Evolutionary conservation across 2,113 vertebrate species (phyloP), one percentile per base, ranked within the genome.

Genomic region (Choloepus hoffmanni): DNA sequence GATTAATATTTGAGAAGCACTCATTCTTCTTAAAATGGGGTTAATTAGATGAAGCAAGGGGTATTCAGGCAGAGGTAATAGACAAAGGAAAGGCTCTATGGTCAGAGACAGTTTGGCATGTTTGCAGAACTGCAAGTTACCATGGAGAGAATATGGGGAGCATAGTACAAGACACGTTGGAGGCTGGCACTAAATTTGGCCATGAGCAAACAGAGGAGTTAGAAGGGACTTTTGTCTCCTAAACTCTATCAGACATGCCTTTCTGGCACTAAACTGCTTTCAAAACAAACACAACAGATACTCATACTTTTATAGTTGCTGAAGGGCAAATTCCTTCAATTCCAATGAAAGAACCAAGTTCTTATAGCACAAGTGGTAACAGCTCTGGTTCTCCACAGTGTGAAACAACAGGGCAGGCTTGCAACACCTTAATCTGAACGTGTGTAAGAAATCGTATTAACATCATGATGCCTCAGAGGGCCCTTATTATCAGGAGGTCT

Each of bases 271-370:
- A 90, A 93, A 62, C 45, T 85, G 28, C 73, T 83, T 96, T 97
- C 73, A 78, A 97, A 97, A 96, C 60, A 97, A 96, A 97, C 78
- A 92, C 60, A 92, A 94, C 85, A 89, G 87, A 88, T 58, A 93
- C 76, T 88, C 96, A 97, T 95, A 81, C 94, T 96, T 97, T 96
- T 76, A 95, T 86, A 97, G 88, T 85, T 97, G 92, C 87, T 93
- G 48, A 95, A 92, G 85, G 96, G 95, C 92, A 97, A 96, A 96
- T 97, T 95, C 96, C 82, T 97, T 95, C 94, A 93, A 96, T 97
- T 97, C 92, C 92, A 90, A 43, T 30, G 76, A 76, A 92, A 95
- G 90, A 95, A 95, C 55, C 74, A 95, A 93, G 81, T 78, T 97
- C 90, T 94, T 73, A 87, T 1, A 95, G 72, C 96, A 95, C 79